Evolutionary conservation across 1,140 invertebrate genomes (phyloP).

Genomic region (Hermetia illucens): DNA sequence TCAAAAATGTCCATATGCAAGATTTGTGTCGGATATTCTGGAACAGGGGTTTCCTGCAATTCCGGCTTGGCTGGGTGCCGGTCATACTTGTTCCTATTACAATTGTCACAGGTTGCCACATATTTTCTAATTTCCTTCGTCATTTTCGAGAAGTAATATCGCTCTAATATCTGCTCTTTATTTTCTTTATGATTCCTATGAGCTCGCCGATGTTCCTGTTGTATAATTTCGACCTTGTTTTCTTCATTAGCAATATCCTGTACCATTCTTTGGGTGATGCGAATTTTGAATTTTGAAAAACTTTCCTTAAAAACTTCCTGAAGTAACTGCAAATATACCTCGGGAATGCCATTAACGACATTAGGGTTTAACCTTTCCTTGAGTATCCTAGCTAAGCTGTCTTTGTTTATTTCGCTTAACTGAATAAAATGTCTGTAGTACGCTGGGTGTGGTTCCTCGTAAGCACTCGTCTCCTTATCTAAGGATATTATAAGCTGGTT

Average conservation of each 20-base stretch:
- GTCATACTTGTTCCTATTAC: conserved; percentile 3
- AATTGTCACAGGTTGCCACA: not conserved
- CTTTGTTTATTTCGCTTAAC: not conserved
- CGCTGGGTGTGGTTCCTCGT: too few species aligned
- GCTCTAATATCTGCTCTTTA: conserved; percentile 4
- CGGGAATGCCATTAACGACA: conserved; percentile 6
- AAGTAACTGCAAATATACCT: conserved; percentile 1
- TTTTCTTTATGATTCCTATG: conserved; percentile 5
- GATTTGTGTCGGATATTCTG: not conserved
- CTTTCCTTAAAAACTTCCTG: conserved; percentile 5
- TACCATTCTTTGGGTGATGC: conserved; percentile 7
- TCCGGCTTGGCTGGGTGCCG: not conserved
- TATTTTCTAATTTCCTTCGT: conserved; percentile 1
- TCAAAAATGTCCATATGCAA: conserved; percentile 1
- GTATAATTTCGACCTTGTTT: conserved; percentile 1
- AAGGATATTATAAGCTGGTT: conserved; percentile 2
- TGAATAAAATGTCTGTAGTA: not conserved
- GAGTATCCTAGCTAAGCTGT: not conserved
- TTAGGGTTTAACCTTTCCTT: conserved; percentile 2
- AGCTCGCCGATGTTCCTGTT: conserved; percentile 6
- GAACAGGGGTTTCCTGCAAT: conserved; percentile 1
- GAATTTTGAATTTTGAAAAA: conserved; percentile 4
- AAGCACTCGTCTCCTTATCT: too few species aligned
- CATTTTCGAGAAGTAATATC: conserved; percentile 7
- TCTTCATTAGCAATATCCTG: conserved; percentile 3